phyloP scores from a whole-genome alignment of 2,888 invertebrate species.

The Perizoma affinitatum region DNA sequence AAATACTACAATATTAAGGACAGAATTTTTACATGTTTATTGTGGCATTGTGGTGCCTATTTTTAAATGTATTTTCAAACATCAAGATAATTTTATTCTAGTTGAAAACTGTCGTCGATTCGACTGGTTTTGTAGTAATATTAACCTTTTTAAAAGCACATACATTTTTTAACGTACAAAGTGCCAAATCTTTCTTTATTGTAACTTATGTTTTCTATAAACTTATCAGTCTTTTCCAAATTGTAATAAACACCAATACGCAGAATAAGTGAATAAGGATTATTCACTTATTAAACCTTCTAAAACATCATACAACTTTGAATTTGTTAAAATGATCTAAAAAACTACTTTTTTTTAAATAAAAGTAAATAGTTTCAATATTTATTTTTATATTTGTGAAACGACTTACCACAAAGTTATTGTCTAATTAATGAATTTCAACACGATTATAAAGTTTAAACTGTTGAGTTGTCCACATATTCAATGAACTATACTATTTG shows the following conservation, averaged over 20 bases:
- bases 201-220: slow-evolving; percentile 33
- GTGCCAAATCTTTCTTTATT: slow-evolving; percentile 51
- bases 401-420: no score
- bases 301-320: slow-evolving; percentile 61
- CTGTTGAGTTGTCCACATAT: no score
- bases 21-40: neutral
- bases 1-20: neutral
- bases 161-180: slow-evolving; percentile 37
- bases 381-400: no score
- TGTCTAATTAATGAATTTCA: no score
- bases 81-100: no score
- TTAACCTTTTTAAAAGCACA: slow-evolving; percentile 12
- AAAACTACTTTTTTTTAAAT: neutral
- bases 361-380: no score
- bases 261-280: slow-evolving; percentile 60
- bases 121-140: no score
- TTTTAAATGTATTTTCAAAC: no score
- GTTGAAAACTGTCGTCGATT: no score
- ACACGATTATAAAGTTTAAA: no score
- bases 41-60: no score
- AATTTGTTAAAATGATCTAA: slow-evolving; percentile 41
- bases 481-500: no score
- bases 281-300: slow-evolving; percentile 66
- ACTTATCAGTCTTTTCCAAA: slow-evolving; percentile 57
- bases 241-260: slow-evolving; percentile 73